Base-by-base conservation (phyloP, 1,140 invertebrate genomes). In the Cydia strobilella region DNA sequence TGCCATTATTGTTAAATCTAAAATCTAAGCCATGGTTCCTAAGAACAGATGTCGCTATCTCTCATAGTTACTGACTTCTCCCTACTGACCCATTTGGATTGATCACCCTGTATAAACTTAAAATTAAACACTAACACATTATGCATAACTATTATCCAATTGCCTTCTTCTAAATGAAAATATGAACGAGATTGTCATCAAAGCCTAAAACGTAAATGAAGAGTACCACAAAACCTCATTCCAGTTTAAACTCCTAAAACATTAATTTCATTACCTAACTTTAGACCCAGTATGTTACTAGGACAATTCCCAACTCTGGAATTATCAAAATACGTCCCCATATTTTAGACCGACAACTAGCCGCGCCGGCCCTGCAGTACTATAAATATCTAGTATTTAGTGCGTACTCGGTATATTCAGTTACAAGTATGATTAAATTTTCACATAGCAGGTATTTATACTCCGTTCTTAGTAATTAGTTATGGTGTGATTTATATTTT, bases 301-400 rank as follows among this genome's bases (percentile, higher is more conserved):
- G 54, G 54, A 59, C 54, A 59, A 59, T 59, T 59, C 54, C 54
- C 18, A 59, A 59, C 27, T 69, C 65, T 39, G 31, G 23, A 69
- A 66, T 66, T 66, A 66, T 13, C 35, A 66, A 66, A 69, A 69
- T 69, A 69, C 65, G 65, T 69, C n/a, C 65, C 65, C 65, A 69
- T 69, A 69, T 69, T 69, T 69, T 39, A 69, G 65, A 35, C 65
- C 25, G 25, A n/a, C 65, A 39, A 69, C 65, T 39, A 35, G 31
- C n/a, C 65, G 15, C 65, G 31, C 65, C 35, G 65, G 65, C 13
- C 62, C 66, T 76, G 75, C 75, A 76, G 75, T 78, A 54, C 73
- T 54, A 78, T 78, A 78, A 77, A 77, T 74, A 77, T 65, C 48
- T 35, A 69, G 65, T 69, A 69, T 69, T 69, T 69, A 69, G 65